A percentile compares a stretch with the other conserved stretches of the same genome.
Conservation (phyloP, 1,140 invertebrate genomes). For the Scylla paramamosain region DNA sequence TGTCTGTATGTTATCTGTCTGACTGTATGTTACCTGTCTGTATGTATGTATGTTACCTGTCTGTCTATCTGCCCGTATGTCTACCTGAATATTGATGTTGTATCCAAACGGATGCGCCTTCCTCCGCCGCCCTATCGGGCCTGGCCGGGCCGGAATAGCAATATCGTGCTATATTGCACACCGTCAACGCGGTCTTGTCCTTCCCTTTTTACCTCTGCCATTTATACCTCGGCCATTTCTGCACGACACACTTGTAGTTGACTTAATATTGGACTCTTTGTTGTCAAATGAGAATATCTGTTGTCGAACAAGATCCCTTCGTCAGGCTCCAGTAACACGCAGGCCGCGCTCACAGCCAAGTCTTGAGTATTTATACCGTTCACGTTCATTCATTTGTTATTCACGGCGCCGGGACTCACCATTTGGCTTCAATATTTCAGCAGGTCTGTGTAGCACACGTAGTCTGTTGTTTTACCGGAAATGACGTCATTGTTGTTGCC, state of each 20-base stretch:
- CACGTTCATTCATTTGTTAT: too few species aligned
- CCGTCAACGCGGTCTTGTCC: neutral
- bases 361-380: neutral
- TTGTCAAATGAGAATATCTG: constrained; percentile 13
- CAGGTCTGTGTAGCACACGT: neutral
- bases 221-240: constrained; percentile 9
- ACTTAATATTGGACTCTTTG: neutral
- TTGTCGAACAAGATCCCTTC: neutral
- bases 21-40: neutral
- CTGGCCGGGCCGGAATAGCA: neutral
- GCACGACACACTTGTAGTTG: neutral
- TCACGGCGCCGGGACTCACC: too few species aligned
- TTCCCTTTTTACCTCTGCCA: neutral
- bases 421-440: too few species aligned
- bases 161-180: neutral
- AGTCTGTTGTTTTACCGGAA: constrained; percentile 17
- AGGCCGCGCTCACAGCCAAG: neutral
- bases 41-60: neutral
- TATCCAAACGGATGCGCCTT: neutral
- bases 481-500: neutral
- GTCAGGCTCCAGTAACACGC: neutral
- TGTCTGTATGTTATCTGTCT: neutral
- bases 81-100: neutral
- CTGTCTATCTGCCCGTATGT: too few species aligned
- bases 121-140: neutral